A percentile compares a stretch with the other conserved stretches of the same genome.
Evolutionary conservation across 2,888 invertebrate species (phyloP).

Genomic region (Linyphia triangularis): DNA sequence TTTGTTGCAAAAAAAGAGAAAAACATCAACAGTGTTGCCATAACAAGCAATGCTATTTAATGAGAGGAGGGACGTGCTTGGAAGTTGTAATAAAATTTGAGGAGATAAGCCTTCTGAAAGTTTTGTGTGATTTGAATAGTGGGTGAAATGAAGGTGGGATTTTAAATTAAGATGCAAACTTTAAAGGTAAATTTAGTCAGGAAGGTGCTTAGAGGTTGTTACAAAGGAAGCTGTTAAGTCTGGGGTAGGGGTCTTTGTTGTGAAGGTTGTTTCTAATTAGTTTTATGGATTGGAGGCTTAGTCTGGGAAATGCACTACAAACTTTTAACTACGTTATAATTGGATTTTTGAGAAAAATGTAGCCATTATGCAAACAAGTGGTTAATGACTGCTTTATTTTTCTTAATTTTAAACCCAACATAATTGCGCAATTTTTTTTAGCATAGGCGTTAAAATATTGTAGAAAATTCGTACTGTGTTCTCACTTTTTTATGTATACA

Average conservation of each 20-base stretch:
- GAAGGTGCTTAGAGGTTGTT: background rate
- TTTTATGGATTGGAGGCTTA: background rate
- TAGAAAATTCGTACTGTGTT: no score
- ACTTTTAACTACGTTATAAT: background rate
- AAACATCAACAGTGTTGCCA: constrained; percentile 18
- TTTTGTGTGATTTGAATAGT: background rate
- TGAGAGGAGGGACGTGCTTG: constrained; percentile 34
- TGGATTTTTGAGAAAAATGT: background rate
- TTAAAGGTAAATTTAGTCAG: constrained; percentile 21
- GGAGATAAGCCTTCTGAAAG: constrained; percentile 26
- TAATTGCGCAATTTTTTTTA: no score
- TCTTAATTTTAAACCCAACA: no score
- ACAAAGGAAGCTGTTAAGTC: constrained; percentile 18
- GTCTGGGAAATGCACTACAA: background rate
- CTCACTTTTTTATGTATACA: no score
- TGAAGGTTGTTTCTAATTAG: constrained; percentile 8
- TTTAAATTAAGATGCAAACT: background rate
- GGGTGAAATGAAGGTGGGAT: background rate
- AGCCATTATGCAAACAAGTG: background rate
- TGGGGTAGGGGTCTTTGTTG: constrained; percentile 14
- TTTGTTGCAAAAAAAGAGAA: background rate
- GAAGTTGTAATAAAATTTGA: constrained; percentile 56
- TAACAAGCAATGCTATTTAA: constrained; percentile 51
- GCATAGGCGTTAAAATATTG: no score
- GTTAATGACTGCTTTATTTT: no score